Conservation (phyloP, 2,797 vertebrate genomes). For the Chelonia mydas region DNA sequence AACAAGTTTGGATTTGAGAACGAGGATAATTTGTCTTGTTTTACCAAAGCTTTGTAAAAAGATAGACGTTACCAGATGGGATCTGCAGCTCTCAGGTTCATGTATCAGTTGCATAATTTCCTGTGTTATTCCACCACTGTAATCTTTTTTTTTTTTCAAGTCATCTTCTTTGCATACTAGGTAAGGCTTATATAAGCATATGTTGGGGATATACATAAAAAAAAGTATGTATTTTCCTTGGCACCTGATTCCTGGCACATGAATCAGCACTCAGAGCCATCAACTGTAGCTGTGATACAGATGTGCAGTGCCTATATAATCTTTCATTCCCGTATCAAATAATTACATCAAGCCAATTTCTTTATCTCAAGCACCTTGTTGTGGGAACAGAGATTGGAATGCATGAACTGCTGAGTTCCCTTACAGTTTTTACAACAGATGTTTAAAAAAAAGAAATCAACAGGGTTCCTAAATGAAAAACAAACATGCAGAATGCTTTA, state of each 20-base stretch:
- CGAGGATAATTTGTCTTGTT: constrained; percentile 21
- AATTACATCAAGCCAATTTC: constrained; percentile 65
- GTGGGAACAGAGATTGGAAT: constrained; percentile 63
- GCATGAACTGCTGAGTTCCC: constrained; percentile 40
- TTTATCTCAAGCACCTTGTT: constrained; percentile 76
- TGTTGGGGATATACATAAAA: constrained; percentile 25
- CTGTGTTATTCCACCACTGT: constrained; percentile 66
- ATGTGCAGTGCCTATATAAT: constrained; percentile 73
- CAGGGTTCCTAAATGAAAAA: constrained; percentile 20
- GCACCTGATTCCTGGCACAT: constrained; percentile 63
- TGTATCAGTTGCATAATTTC: constrained; percentile 73
- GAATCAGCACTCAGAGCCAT: constrained; percentile 65
- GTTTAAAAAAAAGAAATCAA: constrained; percentile 10
- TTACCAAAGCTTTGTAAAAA: constrained; percentile 26
- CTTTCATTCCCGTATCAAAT: constrained; percentile 69
- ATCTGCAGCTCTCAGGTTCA: constrained; percentile 49
- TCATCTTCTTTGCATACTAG: constrained; percentile 55
- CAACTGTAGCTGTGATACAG: constrained; percentile 73
- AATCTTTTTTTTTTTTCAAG: not conserved
- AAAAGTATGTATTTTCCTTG: constrained; percentile 62
- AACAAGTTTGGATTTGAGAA: constrained; percentile 44
- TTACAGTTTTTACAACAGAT: constrained; percentile 3
- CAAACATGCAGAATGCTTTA: constrained; percentile 33
- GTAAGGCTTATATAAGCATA: constrained; percentile 60
- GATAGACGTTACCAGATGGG: constrained; percentile 38